Evolutionary conservation across 2,113 vertebrate species (phyloP), one percentile per base, ranked within the genome.

Genomic region (Suncus etruscus): DNA sequence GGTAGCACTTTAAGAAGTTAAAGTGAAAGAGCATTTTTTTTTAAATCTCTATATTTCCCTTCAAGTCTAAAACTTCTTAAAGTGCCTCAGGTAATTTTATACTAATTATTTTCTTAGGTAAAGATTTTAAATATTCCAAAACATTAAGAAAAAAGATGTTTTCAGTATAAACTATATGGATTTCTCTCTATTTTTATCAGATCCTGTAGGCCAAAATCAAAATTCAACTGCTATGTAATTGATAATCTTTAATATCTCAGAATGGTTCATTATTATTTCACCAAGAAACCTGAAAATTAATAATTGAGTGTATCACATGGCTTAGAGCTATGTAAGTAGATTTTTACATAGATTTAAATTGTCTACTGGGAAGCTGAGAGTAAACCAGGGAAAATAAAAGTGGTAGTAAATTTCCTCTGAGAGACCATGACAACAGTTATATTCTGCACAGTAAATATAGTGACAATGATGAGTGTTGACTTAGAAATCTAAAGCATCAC

Each of bases 81-180:
- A 94, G 45, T 32, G 83, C 87, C 83, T 89, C 15, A 1, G 90
- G 91, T 85, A 88, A 29, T 90, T 91, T 47, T 29, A 78, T 3
- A 4, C 66, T 88, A 92, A 86, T 92, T 32, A 83, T 94, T 96
- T 95, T 90, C 85, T 93, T 82, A 32, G 58, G 85, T 68, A 83
- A 75, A 90, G 75, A 63, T 11, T 92, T 27, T 83, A 95, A 92
- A 93, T 94, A 93, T 96, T 93, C 90, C 69, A 76, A 83, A 94
- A 93, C 54, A 95, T 45, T 94, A 87, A 29, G n/a, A 39, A 39
- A 39, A 95, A 91, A 94, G 95, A 83, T 86, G 90, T 88, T 96
- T 95, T 86, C 72, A 68, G 47, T 78, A 78, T 81, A 95, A 72
- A 9, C 24, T n/a, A 8, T 86, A 92, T 94, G 24, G 87, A 88